Base-by-base conservation (phyloP, 2,797 vertebrate genomes). In the Sebastes hubbsi region DNA sequence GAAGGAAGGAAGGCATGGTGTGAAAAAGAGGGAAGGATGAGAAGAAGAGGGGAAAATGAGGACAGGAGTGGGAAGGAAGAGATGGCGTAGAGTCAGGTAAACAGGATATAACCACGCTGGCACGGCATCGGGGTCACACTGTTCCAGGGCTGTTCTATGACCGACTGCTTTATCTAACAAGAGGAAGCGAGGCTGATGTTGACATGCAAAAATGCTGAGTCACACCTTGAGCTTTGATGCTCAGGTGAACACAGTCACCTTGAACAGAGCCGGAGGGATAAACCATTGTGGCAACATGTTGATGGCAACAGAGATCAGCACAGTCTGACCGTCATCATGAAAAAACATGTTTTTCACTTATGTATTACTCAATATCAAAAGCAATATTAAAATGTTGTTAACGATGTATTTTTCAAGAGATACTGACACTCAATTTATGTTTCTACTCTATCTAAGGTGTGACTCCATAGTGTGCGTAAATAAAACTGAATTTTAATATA, bases 131-230 rank as follows among this genome's bases (percentile, higher is more conserved):
- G 72, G 91, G 78, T 89, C 87, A 88, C 73, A 2, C 36, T 91
- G 91, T 89, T 91, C 90, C 76, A 24, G 72, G 85, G 60, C 65
- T 83, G 70, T 58, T 89, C 63, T 77, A 59, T 81, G 83, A 87
- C n/a, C 1, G 46, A 36, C 61, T 58, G 0, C 16, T 65, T 52
- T 38, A 73, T 62, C 67, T 66, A 54, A 78, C 61, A 68, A 27
- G 49, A 85, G 73, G 74, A 78, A 59, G 62, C 3, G 1, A 80
- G 16, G 54, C 61, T 63, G 63, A 77, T 61, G 80, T 76, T 82
- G 68, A 85, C 74, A 61, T 29, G 70, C 8, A 64, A 66, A 36
- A 79, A 63, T 46, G 84, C 81, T 85, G 88, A 91, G 85, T 92
- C 91, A 89, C 70, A 46, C 59, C 36, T 66, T 18, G 69, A 55